Percentiles rank a stretch among this genome's conserved stretches.
These are phyloP conservation scores for Microchirus variegatus DNA, from an alignment of 2,797 vertebrate species.

Conservation along the genomic window DNA sequence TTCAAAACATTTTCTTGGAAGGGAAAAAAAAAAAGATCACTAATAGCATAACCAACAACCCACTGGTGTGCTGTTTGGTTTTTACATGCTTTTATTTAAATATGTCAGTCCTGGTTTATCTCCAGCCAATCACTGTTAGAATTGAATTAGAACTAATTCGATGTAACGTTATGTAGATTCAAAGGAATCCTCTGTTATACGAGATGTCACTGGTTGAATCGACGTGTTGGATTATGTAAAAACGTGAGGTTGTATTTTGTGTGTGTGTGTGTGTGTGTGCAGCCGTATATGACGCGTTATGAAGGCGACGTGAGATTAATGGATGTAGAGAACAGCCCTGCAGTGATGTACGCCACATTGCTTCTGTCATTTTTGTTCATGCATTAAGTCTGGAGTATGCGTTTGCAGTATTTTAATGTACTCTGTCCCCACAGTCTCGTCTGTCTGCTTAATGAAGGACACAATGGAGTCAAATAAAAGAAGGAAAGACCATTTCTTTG, in stretches of 20 bases:
- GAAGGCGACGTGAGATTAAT: constrained; percentile 66
- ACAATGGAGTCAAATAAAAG: constrained; percentile 44
- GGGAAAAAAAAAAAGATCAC: constrained; percentile 43
- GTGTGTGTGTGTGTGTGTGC: constrained; percentile 36
- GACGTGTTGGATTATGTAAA: constrained; percentile 59
- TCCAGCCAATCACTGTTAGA: constrained; percentile 12
- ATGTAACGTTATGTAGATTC: constrained; percentile 45
- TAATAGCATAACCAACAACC: constrained; percentile 16
- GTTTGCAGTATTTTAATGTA: constrained; percentile 57
- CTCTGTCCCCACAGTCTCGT: constrained; percentile 33
- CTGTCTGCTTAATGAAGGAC: constrained; percentile 42
- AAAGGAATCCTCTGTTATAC: constrained; percentile 45
- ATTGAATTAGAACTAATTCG: constrained; percentile 40
- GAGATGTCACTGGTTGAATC: constrained; percentile 36
- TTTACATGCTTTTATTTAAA: constrained; percentile 12
- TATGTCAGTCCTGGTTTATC: constrained; percentile 23
- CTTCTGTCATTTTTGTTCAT: constrained; percentile 68
- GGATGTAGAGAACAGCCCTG: constrained; percentile 41
- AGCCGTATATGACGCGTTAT: constrained; percentile 48
- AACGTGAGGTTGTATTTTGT: constrained; percentile 12
- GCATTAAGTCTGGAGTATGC: constrained; percentile 57
- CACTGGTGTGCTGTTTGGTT: constrained; percentile 10
- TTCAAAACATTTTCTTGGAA: constrained; percentile 21
- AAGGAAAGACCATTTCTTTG: constrained; percentile 55
- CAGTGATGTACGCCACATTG: constrained; percentile 52